Percentiles rank a stretch among this genome's conserved stretches.
Evolutionary conservation across 2,888 invertebrate species (phyloP).

Genomic region (Hypercompe scribonia): DNA sequence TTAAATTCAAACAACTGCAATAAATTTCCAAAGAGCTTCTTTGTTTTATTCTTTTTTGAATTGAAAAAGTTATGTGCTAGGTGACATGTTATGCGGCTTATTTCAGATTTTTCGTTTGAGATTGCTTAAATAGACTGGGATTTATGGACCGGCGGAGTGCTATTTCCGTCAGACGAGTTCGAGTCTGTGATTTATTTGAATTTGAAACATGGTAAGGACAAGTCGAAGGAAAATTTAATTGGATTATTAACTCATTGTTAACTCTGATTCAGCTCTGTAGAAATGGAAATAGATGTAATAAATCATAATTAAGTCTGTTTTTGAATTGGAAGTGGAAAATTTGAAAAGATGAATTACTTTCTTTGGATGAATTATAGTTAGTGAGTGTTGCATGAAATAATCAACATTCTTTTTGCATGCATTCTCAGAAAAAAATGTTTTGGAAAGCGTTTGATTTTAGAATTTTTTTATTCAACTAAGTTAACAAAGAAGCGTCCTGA

Average conservation of each 20-base stretch:
- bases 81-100: constrained; percentile 76
- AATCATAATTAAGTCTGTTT: constrained; percentile 66
- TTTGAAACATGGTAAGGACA: constrained; percentile 82
- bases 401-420: constrained; percentile 3
- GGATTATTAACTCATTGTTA: constrained; percentile 82
- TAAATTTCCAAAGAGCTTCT: constrained; percentile 38
- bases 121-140: constrained; percentile 84
- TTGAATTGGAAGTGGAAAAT: constrained; percentile 52
- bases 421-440: background rate
- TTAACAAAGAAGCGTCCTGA: no score
- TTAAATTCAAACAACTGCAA: constrained; percentile 34
- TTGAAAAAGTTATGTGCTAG: constrained; percentile 65
- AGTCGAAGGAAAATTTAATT: constrained; percentile 83
- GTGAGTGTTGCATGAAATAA: constrained; percentile 21
- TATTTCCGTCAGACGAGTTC: constrained; percentile 84
- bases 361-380: constrained; percentile 38
- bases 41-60: constrained; percentile 56
- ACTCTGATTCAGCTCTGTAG: constrained; percentile 66
- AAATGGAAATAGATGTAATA: constrained; percentile 65
- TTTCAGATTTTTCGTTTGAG: constrained; percentile 83
- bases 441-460: no score
- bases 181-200: constrained; percentile 82
- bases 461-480: no score
- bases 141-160: constrained; percentile 83
- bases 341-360: constrained; percentile 53